These are phyloP conservation scores for Cyprinodon tularosa DNA, from an alignment of 2,113 vertebrate genomes.

Conservation along the genomic window DNA sequence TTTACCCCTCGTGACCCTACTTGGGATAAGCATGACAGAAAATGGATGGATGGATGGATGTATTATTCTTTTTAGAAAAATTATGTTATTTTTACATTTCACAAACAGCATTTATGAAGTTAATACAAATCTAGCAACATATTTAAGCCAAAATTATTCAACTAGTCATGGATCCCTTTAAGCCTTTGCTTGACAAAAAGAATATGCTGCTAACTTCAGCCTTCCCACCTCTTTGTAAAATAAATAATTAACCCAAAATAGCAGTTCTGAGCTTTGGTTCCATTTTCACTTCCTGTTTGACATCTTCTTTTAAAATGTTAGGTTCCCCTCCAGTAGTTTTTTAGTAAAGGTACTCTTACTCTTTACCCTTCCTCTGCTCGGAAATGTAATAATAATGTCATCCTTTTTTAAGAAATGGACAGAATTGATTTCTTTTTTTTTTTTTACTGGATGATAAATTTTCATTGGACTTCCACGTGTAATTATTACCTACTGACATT, in stretches of 20 bases:
- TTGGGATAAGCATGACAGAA: too few relatives aligned
- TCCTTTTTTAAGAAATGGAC: constrained; percentile 19
- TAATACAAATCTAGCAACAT: too few relatives aligned
- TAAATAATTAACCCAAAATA: neutral
- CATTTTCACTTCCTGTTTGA: constrained; percentile 20
- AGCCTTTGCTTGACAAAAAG: neutral
- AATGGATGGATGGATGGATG: too few relatives aligned
- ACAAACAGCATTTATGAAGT: too few relatives aligned
- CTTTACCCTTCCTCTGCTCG: constrained; percentile 24
- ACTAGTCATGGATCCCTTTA: too few relatives aligned
- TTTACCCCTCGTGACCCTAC: too few relatives aligned
- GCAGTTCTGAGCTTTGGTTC: neutral
- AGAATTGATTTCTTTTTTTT: constrained; percentile 52
- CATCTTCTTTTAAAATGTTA: constrained; percentile 55
- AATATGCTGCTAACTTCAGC: neutral
- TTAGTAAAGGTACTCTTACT: constrained; percentile 7
- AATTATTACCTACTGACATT: constrained; percentile 65
- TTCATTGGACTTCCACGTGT: constrained; percentile 52
- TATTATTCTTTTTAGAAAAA: too few relatives aligned
- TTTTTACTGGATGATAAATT: constrained; percentile 55
- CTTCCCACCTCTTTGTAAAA: neutral
- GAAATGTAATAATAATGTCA: constrained; percentile 47
- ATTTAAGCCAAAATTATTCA: too few relatives aligned
- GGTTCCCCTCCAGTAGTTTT: constrained; percentile 7
- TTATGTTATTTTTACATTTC: too few relatives aligned